phyloP scores from a whole-genome alignment of 2,888 invertebrate species.

The Macrosiphum euphorbiae region DNA sequence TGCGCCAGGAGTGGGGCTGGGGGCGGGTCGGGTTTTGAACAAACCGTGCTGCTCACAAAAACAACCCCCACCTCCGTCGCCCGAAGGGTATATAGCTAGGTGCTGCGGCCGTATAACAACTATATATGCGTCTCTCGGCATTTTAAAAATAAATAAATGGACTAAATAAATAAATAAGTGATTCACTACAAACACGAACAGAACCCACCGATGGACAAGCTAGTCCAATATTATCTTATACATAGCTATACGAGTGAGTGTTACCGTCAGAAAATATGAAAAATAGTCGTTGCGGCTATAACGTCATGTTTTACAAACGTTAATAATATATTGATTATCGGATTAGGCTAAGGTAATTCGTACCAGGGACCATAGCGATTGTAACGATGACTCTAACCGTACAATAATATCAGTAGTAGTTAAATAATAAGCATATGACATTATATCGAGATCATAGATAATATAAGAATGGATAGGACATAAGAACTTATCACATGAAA shows the following conservation, averaged over 20 bases:
- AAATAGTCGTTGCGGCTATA: neutral
- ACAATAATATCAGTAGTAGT: neutral
- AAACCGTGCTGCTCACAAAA: neutral
- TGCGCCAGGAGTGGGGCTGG: neutral
- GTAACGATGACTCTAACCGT: neutral
- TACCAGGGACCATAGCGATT: neutral
- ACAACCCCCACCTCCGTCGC: neutral
- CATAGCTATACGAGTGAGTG: neutral
- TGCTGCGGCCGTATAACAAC: neutral
- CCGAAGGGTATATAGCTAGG: neutral
- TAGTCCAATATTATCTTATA: neutral
- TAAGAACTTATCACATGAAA: too few species aligned
- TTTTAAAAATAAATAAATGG: conserved; percentile 11
- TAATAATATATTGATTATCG: neutral
- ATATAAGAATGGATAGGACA: too few species aligned
- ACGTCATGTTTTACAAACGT: neutral
- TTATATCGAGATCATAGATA: too few species aligned
- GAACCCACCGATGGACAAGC: neutral
- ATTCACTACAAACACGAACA: neutral
- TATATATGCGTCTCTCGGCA: neutral
- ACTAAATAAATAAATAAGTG: too few species aligned
- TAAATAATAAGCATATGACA: neutral
- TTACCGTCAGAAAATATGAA: neutral
- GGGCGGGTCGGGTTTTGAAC: neutral
- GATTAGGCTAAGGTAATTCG: neutral